Evolutionary conservation across 2,888 invertebrate genomes (phyloP), one percentile per base, ranked within the genome.

Genomic region (Synanthedon andrenaeformis): DNA sequence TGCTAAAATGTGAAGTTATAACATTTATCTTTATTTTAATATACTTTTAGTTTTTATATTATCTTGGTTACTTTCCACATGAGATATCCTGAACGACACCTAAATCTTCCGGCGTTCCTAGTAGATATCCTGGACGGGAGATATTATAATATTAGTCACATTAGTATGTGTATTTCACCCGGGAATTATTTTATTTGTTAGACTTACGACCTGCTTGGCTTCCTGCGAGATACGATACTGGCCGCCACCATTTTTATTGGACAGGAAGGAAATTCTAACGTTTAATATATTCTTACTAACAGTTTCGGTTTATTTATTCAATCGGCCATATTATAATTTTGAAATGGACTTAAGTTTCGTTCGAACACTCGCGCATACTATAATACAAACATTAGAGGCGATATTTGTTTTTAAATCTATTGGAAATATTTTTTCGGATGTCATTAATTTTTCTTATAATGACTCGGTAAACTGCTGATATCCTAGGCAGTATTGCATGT

Each of bases 71-170:
- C 58, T 49, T 76, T 51, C 60, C 42, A 69, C 73, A 79, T 79
- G 56, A 58, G 53, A 13, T 56, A 23, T 54, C 64, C 72, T 70
- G 55, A 62, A 68, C 65, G 66, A 66, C 82, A 79, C 75, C 79
- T 86, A 86, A 87, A 86, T 86, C 84, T 84, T 73, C 79, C 76
- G 67, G 74, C 76, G 76, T 77, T 77, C 74, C 82, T 82, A 81
- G 80, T 79, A 84, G 84, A 84, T 78, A 78, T 77, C 82, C 84
- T 79, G 79, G 74, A 69, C 69, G 70, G 74, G 72, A 77, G 82
- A 80, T 84, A 85, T 83, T 86, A 84, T 78, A 83, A 86, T 86
- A 87, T 87, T 85, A 82, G 83, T 82, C 82, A 80, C 84, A 87
- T 85, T 86, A 86, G 84, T 82, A 77, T 78, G 76, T 79, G 76